phyloP scores from a whole-genome alignment of 2,797 vertebrate species.

The Tachyglossus aculeatus region DNA sequence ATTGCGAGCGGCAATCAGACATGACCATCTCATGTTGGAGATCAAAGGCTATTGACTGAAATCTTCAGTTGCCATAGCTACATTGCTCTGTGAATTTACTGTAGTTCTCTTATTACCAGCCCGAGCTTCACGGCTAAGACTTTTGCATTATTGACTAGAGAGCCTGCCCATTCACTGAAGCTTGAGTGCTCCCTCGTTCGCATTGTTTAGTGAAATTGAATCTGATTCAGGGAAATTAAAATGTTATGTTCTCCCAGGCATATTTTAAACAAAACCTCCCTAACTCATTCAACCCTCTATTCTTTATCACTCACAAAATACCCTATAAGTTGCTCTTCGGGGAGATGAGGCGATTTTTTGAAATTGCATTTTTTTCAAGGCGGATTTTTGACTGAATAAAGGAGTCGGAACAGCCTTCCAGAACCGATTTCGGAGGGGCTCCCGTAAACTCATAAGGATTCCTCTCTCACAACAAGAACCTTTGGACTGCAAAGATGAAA shows the following conservation, averaged over 20 bases:
- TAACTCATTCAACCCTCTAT: slow-evolving; percentile 13
- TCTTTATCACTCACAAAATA: slow-evolving; percentile 40
- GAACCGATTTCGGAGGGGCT: too few relatives aligned
- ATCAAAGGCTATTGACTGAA: slow-evolving; percentile 66
- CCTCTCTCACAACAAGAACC: too few relatives aligned
- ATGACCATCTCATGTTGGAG: slow-evolving; percentile 56
- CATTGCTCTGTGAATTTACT: slow-evolving; percentile 51
- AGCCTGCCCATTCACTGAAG: slow-evolving; percentile 30
- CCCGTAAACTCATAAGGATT: too few relatives aligned
- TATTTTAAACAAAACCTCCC: slow-evolving; percentile 28
- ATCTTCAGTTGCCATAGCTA: slow-evolving; percentile 54
- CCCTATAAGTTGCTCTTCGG: background rate
- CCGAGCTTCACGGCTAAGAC: slow-evolving; percentile 40
- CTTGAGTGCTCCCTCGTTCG: slow-evolving; percentile 43
- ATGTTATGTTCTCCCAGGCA: slow-evolving; percentile 5
- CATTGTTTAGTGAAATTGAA: slow-evolving; percentile 38
- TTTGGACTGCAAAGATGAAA: too few relatives aligned
- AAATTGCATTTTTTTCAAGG: background rate
- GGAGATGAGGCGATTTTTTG: slow-evolving; percentile 5
- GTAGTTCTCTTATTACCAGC: slow-evolving; percentile 59
- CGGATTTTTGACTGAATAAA: background rate
- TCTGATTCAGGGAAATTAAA: slow-evolving; percentile 38
- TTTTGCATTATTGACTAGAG: slow-evolving; percentile 35
- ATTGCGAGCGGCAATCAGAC: slow-evolving; percentile 56
- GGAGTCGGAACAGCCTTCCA: slow-evolving; percentile 1